Evolutionary conservation across 2,888 invertebrate genomes (phyloP).

Genomic region (Charanyca ferruginea): DNA sequence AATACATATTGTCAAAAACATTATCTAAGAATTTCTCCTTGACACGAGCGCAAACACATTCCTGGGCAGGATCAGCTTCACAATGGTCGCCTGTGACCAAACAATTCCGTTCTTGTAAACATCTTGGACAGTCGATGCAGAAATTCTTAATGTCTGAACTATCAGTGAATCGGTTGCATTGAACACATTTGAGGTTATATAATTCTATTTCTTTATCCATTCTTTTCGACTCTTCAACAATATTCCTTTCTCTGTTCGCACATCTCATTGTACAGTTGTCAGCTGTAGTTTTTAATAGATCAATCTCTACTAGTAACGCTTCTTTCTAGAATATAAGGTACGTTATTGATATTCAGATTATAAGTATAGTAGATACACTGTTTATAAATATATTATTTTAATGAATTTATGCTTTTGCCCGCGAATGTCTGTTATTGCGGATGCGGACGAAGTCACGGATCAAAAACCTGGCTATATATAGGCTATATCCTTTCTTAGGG

Average conservation of each 20-base stretch:
- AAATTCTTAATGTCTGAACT: constrained; percentile 76
- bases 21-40: constrained; percentile 85
- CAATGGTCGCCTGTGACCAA: constrained; percentile 73
- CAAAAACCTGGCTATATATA: no score
- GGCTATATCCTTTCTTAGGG: no score
- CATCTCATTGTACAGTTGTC: constrained; percentile 80
- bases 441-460: no score
- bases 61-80: constrained; percentile 69
- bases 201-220: constrained; percentile 72
- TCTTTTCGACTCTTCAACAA: constrained; percentile 74
- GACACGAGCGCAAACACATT: constrained; percentile 81
- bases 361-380: no score
- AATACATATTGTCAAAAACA: constrained; percentile 87
- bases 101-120: constrained; percentile 77
- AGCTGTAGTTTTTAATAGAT: constrained; percentile 72
- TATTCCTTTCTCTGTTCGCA: constrained; percentile 70
- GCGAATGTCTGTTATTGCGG: no score
- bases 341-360: no score
- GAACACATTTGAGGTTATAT: constrained; percentile 67
- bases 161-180: constrained; percentile 79
- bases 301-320: constrained; percentile 77
- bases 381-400: no score
- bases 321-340: constrained; percentile 74
- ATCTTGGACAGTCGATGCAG: constrained; percentile 84
- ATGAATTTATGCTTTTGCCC: no score